These are phyloP conservation scores for Lamprotornis superbus DNA, from an alignment of 2,113 vertebrate genomes.

Conservation along the genomic window DNA sequence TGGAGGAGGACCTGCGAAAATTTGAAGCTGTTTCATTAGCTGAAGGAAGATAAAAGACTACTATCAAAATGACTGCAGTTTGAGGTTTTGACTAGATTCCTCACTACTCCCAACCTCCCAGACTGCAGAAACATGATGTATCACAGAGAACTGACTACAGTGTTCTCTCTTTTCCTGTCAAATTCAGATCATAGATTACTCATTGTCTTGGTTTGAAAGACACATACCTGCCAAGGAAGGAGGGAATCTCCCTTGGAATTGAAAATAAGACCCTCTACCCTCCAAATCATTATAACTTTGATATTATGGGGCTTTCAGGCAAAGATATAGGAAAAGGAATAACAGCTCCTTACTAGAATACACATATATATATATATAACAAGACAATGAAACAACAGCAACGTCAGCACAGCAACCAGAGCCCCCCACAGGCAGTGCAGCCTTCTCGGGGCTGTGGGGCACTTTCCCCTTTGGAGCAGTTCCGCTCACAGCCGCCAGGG, in stretches of 20 bases:
- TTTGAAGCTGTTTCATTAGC: conserved; percentile 18
- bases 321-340: not conserved
- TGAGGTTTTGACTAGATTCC: conserved; percentile 3
- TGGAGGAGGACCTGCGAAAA: conserved; percentile 28
- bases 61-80: not conserved
- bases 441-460: too few relatives aligned
- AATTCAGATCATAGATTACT: not conserved
- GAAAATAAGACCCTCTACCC: not conserved
- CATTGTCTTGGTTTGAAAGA: not conserved
- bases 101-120: not conserved
- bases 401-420: too few relatives aligned
- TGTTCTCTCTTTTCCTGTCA: not conserved
- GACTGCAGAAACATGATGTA: not conserved
- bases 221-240: not conserved
- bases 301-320: not conserved
- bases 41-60: conserved; percentile 14
- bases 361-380: too few relatives aligned
- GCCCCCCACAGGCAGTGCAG: too few relatives aligned
- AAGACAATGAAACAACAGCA: too few relatives aligned
- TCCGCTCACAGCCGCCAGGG: too few relatives aligned
- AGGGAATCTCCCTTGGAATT: not conserved
- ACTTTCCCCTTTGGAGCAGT: too few relatives aligned
- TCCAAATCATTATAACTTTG: not conserved
- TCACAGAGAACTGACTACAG: not conserved
- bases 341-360: not conserved